Base-by-base conservation (phyloP, 2,113 vertebrate genomes). In the Platichthys flesus region DNA sequence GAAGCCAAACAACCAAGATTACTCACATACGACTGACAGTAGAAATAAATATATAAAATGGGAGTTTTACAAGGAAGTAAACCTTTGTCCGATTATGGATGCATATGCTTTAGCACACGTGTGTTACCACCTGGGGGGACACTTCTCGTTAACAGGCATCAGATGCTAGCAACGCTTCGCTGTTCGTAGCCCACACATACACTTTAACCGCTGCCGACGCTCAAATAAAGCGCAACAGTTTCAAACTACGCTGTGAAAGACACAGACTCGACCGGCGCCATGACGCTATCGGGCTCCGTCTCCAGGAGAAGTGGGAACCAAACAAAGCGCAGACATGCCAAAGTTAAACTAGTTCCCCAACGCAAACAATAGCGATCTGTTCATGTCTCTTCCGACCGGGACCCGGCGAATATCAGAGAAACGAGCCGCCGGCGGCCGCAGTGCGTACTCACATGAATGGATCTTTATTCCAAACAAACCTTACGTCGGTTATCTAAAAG, bases 281-380 rank as follows among this genome's bases (percentile, higher is more conserved):
- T 21, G 65, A 59, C 61, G 47, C 23, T 67, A 66, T 2, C 12
- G 82, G 81, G 85, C 85, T 70, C 35, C 68, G 82, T 51, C 14
- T 16, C 5, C 16, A 1, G 16, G 51, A 71, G 80, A 89, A 90
- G 83, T 84, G 65, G 45, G 70, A 54, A 73, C 70, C 71, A 63
- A 74, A 92, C 83, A 88, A 87, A 87, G 79, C 85, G 59, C 14
- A 74, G 87, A 82, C 85, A 89, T 82, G 79, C 76, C 80, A 63
- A 90, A 91, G 83, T 93, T 90, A 60, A 92, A 91, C 83, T 90
- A 86, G 83, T 92, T 91, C 75, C 71, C 72, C 72, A 86, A 73
- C 77, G 87, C 82, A 89, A 88, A 92, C 92, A 92, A 92, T 83
- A 87, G 85, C 84, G 76, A 84, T 18, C 45, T 63, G 37, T 49